These are phyloP conservation scores for Clupea harengus DNA, from an alignment of 2,113 vertebrate species.

Conservation along the genomic window DNA sequence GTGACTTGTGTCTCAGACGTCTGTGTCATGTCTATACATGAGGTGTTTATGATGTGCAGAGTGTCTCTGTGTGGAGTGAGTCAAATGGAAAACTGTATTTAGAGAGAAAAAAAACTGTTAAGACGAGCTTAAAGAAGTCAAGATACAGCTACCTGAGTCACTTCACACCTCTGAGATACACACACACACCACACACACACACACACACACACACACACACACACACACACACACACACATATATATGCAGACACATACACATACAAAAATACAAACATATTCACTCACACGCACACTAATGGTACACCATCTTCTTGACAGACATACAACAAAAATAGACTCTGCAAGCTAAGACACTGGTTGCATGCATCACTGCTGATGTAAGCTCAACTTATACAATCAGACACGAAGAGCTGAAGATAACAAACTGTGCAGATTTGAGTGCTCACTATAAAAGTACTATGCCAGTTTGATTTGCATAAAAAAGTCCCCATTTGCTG, in stretches of 20 bases:
- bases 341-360: background rate
- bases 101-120: background rate
- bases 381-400: background rate
- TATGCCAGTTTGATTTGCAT: background rate
- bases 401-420: background rate
- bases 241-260: background rate
- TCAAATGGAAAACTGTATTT: background rate
- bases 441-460: background rate
- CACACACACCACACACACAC: background rate
- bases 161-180: constrained; percentile 4
- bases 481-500: background rate
- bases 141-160: background rate
- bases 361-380: background rate
- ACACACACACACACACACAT: background rate
- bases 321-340: constrained; percentile 2
- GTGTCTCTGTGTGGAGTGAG: background rate
- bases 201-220: background rate
- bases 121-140: background rate
- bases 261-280: background rate
- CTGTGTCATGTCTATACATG: background rate
- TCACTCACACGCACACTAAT: background rate
- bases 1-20: background rate
- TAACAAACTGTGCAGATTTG: background rate
- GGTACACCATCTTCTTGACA: background rate
- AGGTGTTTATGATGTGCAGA: background rate